A percentile compares a stretch with the other conserved stretches of the same genome.
phyloP scores from a whole-genome alignment of 2,797 vertebrate genomes.

The Cyprinodon diabolis region DNA sequence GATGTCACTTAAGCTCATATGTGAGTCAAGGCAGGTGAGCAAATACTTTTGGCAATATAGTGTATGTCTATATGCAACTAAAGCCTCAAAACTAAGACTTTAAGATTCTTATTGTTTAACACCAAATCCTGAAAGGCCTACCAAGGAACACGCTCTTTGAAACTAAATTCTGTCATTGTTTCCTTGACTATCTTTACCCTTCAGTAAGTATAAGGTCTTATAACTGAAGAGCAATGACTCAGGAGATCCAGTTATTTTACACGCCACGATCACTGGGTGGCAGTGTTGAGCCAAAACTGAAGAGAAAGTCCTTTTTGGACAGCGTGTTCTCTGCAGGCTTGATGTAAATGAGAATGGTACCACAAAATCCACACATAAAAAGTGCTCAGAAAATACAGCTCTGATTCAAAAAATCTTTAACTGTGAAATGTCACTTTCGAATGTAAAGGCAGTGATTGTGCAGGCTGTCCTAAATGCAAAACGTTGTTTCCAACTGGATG shows the following conservation, averaged over 20 bases:
- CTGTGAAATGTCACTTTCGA: constrained; percentile 32
- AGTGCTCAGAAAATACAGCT: not conserved
- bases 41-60: too few relatives aligned
- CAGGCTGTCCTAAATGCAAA: constrained; percentile 7
- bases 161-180: constrained; percentile 14
- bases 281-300: constrained; percentile 79
- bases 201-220: constrained; percentile 51
- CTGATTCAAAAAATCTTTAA: not conserved
- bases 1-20: too few relatives aligned
- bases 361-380: not conserved
- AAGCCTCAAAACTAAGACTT: not conserved
- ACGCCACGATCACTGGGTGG: constrained; percentile 73
- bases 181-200: constrained; percentile 63
- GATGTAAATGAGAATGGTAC: constrained; percentile 20
- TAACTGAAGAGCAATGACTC: constrained; percentile 25
- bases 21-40: too few relatives aligned
- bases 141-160: not conserved
- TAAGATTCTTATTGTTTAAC: not conserved
- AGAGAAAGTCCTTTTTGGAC: constrained; percentile 16
- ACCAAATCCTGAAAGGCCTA: not conserved
- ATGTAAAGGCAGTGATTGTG: constrained; percentile 33
- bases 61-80: too few relatives aligned
- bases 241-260: constrained; percentile 17
- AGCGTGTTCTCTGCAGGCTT: constrained; percentile 16
- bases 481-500: constrained; percentile 46